Conservation (phyloP, 2,888 invertebrate genomes). For the Cryptus viduatorius region DNA sequence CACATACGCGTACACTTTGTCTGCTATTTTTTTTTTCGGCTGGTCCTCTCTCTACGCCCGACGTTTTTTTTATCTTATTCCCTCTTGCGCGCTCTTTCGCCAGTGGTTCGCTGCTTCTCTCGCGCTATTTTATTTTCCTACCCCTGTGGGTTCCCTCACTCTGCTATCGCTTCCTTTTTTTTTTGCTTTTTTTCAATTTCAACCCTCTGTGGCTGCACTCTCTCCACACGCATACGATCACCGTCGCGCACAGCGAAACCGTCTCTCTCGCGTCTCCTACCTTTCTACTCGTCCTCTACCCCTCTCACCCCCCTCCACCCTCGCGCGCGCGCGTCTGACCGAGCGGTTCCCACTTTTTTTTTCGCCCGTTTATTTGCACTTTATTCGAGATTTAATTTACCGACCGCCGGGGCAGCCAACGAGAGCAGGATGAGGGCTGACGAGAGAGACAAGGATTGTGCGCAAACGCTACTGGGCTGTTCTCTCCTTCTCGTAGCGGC, state of each 20-base stretch:
- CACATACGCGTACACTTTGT: slow-evolving; percentile 62
- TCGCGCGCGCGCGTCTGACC: slow-evolving; percentile 23
- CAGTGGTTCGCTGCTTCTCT: slow-evolving; percentile 33
- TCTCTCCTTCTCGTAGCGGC: not conserved
- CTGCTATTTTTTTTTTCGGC: slow-evolving; percentile 63
- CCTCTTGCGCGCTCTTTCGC: slow-evolving; percentile 42
- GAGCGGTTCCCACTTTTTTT: slow-evolving; percentile 55
- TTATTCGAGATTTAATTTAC: slow-evolving; percentile 84
- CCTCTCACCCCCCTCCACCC: not conserved
- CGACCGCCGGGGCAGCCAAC: slow-evolving; percentile 77
- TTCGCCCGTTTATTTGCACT: slow-evolving; percentile 83
- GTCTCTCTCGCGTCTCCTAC: slow-evolving; percentile 6
- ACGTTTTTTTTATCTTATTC: slow-evolving; percentile 70
- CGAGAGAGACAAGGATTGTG: slow-evolving; percentile 36
- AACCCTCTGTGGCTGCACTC: slow-evolving; percentile 28
- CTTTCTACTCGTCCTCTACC: slow-evolving; percentile 7
- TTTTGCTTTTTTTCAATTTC: slow-evolving; percentile 21
- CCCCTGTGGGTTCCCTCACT: slow-evolving; percentile 23
- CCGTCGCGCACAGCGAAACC: slow-evolving; percentile 8
- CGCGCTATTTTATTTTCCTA: slow-evolving; percentile 64
- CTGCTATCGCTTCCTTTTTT: not conserved
- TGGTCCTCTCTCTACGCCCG: slow-evolving; percentile 68
- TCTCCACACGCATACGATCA: slow-evolving; percentile 34
- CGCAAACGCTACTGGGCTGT: slow-evolving; percentile 35
- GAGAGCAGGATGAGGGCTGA: slow-evolving; percentile 42